Conservation (phyloP, 2,888 invertebrate genomes). For the Drosophila nigricruria region DNA sequence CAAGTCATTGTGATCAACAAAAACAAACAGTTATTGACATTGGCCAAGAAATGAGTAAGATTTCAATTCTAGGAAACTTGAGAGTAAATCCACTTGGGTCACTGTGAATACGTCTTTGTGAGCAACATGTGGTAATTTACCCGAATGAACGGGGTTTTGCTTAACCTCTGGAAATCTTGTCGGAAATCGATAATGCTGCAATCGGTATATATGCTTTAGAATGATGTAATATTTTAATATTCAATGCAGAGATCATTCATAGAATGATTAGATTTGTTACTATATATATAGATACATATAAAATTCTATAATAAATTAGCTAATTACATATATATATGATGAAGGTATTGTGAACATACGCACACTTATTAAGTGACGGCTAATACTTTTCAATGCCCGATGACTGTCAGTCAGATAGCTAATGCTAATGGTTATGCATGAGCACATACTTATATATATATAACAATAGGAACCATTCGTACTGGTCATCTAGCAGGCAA, state of each 20-base stretch:
- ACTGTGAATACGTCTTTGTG: not conserved
- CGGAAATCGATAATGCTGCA: not conserved
- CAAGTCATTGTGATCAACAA: constrained; percentile 18
- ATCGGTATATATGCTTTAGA: constrained; percentile 2
- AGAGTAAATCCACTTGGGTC: constrained; percentile 17
- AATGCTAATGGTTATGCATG: constrained; percentile 39
- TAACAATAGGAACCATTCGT: constrained; percentile 64
- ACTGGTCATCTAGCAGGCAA: constrained; percentile 40
- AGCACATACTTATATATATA: constrained; percentile 24
- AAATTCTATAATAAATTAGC: constrained; percentile 12
- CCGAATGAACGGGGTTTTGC: constrained; percentile 25
- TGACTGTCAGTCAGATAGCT: constrained; percentile 52
- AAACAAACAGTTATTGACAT: not conserved
- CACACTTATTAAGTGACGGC: constrained; percentile 30
- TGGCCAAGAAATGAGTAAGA: constrained; percentile 26
- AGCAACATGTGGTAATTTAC: constrained; percentile 26
- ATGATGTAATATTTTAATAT: constrained; percentile 21
- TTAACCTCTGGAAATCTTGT: constrained; percentile 3
- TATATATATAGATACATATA: constrained; percentile 15
- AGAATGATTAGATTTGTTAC: constrained; percentile 33
- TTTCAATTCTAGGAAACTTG: constrained; percentile 31
- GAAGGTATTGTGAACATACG: constrained; percentile 13
- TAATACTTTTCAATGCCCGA: constrained; percentile 62
- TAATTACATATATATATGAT: constrained; percentile 34
- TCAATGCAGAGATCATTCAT: constrained; percentile 41